phyloP scores from a whole-genome alignment of 2,113 vertebrate genomes.

The Gymnocephalus cernua region DNA sequence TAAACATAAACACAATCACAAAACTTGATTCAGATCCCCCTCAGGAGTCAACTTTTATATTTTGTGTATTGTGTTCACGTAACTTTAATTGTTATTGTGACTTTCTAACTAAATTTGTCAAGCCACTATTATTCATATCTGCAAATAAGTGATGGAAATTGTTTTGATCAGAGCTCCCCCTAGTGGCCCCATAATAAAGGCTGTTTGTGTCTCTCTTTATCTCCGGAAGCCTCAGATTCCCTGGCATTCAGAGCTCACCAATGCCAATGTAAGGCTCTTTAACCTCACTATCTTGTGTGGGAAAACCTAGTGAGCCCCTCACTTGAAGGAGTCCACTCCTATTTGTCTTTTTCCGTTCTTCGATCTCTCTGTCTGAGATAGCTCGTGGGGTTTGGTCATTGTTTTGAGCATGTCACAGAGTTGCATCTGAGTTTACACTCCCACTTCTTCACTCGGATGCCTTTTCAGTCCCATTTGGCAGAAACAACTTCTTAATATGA shows the following conservation, averaged over 20 bases:
- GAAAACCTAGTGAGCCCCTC: conserved; percentile 15
- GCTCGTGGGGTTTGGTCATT: conserved; percentile 37
- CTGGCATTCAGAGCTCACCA: conserved; percentile 52
- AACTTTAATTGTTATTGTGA: neutral
- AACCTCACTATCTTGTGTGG: conserved; percentile 34
- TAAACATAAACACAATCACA: neutral
- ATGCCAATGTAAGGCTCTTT: conserved; percentile 57
- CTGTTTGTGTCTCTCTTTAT: conserved; percentile 57
- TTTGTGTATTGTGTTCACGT: neutral
- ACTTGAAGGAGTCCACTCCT: conserved; percentile 27
- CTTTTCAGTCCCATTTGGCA: conserved; percentile 52
- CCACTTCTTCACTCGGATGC: conserved; percentile 10
- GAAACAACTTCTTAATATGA: conserved; percentile 54
- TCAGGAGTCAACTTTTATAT: neutral
- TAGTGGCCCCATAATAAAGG: conserved; percentile 53
- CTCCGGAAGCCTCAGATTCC: conserved; percentile 60
- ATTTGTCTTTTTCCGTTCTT: conserved; percentile 21
- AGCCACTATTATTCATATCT: neutral
- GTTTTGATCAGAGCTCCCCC: conserved; percentile 59
- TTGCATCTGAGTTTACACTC: conserved; percentile 37
- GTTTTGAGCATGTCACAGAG: conserved; percentile 50
- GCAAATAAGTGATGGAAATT: conserved; percentile 17
- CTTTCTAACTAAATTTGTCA: neutral
- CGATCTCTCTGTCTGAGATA: conserved; percentile 26
- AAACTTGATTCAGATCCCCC: neutral